A percentile compares a stretch with the other conserved stretches of the same genome.
Evolutionary conservation across 1,140 invertebrate species (phyloP).

Genomic region (Thereuonema tuberculata): DNA sequence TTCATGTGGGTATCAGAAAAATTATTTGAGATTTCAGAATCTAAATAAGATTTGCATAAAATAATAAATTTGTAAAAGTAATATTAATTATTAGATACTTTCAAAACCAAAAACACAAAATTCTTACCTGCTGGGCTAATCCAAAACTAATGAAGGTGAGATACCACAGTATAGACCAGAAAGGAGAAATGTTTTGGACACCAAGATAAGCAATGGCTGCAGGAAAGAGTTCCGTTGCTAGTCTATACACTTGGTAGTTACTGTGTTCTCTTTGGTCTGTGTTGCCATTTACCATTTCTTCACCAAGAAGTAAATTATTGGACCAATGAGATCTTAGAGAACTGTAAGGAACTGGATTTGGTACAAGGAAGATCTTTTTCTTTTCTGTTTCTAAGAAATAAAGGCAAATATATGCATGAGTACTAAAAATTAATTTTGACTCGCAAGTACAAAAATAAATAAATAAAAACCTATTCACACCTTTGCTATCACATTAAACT

Average conservation of each 20-base stretch:
- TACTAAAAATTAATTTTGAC: no score
- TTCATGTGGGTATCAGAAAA: no score
- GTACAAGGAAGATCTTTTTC: not conserved
- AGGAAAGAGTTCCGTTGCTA: constrained; percentile 72
- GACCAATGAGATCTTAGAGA: constrained; percentile 1
- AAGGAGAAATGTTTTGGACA: constrained; percentile 48
- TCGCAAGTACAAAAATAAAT: no score
- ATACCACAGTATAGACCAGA: constrained; percentile 77
- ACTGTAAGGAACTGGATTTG: not conserved
- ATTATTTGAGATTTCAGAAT: no score
- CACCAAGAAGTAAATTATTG: constrained; percentile 16
- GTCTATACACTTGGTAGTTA: constrained; percentile 48
- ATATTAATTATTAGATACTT: no score
- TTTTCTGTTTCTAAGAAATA: constrained; percentile 1
- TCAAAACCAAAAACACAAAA: no score
- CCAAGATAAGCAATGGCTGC: constrained; percentile 58
- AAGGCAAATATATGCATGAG: not conserved
- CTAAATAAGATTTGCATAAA: no score
- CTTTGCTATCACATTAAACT: no score
- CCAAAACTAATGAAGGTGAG: constrained; percentile 71
- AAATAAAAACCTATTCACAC: no score
- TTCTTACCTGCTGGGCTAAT: constrained; percentile 55
- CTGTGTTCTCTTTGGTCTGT: constrained; percentile 4
- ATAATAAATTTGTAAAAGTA: no score
- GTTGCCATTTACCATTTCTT: constrained; percentile 12